These are phyloP conservation scores for Todiramphus chloris DNA, from an alignment of 2,113 vertebrate genomes.

Conservation along the genomic window DNA sequence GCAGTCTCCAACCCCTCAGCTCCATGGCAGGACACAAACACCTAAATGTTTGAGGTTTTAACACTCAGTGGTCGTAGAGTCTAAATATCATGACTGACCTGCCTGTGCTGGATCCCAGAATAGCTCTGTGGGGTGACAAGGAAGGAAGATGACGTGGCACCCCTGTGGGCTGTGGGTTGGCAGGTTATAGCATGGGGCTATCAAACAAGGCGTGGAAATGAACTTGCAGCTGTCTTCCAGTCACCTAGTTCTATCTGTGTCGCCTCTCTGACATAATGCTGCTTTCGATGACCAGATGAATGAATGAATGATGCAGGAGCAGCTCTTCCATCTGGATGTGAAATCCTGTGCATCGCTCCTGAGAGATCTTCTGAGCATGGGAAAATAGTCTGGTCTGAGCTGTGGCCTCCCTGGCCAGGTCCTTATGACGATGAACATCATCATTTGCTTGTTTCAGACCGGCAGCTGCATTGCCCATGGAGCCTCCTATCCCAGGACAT, in stretches of 20 bases:
- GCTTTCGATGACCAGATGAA: background rate
- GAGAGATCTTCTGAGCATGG: background rate
- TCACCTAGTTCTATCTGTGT: background rate
- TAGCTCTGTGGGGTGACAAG: background rate
- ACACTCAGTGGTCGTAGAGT: background rate
- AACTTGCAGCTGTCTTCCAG: background rate
- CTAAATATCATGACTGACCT: background rate
- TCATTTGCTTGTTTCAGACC: background rate
- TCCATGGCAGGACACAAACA: background rate
- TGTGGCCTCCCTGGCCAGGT: background rate
- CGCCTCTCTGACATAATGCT: background rate
- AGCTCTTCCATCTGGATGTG: background rate
- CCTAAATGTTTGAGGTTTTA: background rate
- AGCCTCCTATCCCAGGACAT: background rate
- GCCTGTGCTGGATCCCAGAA: background rate
- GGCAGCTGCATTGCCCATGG: fast-evolving
- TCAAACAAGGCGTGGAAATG: background rate
- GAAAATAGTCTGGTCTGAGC: background rate
- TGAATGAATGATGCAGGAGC: background rate
- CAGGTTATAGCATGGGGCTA: background rate
- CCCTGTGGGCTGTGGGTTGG: background rate
- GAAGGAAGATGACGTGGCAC: background rate
- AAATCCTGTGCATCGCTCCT: background rate
- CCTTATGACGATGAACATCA: fast-evolving
- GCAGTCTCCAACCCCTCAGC: background rate